Evolutionary conservation across 2,797 vertebrate genomes (phyloP).

Genomic region (Melanotaenia pygmaea): DNA sequence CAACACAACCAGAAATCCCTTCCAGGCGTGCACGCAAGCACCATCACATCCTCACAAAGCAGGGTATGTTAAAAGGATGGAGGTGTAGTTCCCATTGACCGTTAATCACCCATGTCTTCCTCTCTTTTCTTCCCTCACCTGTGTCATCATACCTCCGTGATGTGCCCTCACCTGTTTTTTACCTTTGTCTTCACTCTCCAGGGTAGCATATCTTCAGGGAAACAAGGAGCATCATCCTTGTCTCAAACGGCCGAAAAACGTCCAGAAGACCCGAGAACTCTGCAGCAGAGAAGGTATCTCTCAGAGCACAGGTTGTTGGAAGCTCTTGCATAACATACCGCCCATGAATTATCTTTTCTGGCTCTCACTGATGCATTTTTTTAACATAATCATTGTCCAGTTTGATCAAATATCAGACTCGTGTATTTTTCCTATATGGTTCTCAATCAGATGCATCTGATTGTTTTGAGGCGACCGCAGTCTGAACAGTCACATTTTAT

Average conservation of each 20-base stretch:
- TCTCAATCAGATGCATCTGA: neutral
- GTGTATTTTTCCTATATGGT: too few relatives aligned
- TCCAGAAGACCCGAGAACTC: slow-evolving; percentile 92
- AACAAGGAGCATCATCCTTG: slow-evolving; percentile 88
- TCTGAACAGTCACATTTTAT: neutral
- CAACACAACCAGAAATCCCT: slow-evolving; percentile 93
- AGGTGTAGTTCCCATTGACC: neutral
- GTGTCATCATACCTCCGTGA: neutral
- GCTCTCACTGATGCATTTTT: too few relatives aligned
- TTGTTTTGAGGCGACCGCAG: too few relatives aligned
- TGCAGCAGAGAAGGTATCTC: slow-evolving; percentile 88
- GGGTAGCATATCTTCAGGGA: slow-evolving; percentile 89
- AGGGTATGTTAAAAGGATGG: slow-evolving; percentile 81
- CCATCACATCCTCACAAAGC: slow-evolving; percentile 86
- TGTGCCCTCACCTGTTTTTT: neutral
- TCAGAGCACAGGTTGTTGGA: neutral
- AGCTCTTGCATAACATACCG: neutral
- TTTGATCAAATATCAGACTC: neutral
- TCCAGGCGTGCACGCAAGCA: slow-evolving; percentile 82
- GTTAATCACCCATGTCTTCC: neutral
- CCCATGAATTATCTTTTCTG: too few relatives aligned
- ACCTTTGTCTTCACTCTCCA: slow-evolving; percentile 66
- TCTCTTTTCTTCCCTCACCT: neutral
- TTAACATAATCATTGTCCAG: neutral
- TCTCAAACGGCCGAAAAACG: slow-evolving; percentile 88